These are phyloP conservation scores for Lonchura striata DNA, from an alignment of 2,113 vertebrate species.

Conservation along the genomic window DNA sequence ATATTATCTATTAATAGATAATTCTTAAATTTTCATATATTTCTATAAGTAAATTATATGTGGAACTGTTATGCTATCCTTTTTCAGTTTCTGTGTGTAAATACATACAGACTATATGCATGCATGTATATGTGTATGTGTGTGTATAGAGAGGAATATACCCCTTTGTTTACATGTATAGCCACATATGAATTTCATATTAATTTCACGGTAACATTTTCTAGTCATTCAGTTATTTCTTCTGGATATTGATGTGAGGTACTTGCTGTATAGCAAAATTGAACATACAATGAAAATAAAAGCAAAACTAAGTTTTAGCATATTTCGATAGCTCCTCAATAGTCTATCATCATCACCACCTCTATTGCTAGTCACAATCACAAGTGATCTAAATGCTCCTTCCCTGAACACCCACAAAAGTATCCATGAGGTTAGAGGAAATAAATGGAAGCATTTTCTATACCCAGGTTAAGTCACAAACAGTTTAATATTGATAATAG, in stretches of 20 bases:
- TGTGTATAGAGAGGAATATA: accelerated
- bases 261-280: neutral
- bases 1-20: neutral
- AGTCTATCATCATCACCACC: neutral
- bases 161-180: neutral
- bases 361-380: neutral
- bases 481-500: neutral
- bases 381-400: neutral
- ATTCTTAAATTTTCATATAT: neutral
- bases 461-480: neutral
- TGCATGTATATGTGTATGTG: accelerated
- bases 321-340: neutral
- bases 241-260: neutral
- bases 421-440: neutral
- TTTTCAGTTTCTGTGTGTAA: neutral
- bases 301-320: neutral
- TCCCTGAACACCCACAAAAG: neutral
- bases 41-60: neutral
- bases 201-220: neutral
- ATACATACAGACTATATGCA: neutral
- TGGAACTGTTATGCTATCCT: neutral
- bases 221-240: neutral
- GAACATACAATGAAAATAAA: neutral
- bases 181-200: neutral
- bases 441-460: neutral